Evolutionary conservation across 2,888 invertebrate species (phyloP).

Genomic region (Cosmia pyralina): DNA sequence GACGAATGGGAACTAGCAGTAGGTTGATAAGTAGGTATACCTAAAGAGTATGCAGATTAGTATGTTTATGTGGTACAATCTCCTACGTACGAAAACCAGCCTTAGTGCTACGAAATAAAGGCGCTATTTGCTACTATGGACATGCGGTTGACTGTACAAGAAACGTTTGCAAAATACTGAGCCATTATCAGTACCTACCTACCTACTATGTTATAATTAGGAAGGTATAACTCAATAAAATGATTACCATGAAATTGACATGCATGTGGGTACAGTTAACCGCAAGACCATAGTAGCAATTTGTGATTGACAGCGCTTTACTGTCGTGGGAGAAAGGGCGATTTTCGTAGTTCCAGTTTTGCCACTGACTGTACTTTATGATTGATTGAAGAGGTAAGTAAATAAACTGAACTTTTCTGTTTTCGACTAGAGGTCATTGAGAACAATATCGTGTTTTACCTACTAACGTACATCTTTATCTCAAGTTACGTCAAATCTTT

Average conservation of each 20-base stretch:
- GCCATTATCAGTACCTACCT: background rate
- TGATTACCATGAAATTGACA: background rate
- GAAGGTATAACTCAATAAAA: background rate
- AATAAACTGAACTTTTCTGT: background rate
- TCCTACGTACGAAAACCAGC: background rate
- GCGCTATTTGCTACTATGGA: background rate
- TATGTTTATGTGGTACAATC: background rate
- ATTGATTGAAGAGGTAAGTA: background rate
- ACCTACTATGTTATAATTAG: background rate
- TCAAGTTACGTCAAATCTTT: background rate
- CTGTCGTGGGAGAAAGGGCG: no score
- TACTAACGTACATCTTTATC: background rate
- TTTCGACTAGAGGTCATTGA: background rate
- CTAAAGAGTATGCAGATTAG: slow-evolving; percentile 23
- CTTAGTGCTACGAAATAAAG: background rate
- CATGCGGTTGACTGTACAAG: background rate
- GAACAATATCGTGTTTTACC: background rate
- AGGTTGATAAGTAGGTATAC: slow-evolving; percentile 4
- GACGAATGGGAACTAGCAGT: slow-evolving; percentile 11
- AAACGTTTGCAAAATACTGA: slow-evolving; percentile 5
- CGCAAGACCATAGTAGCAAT: background rate
- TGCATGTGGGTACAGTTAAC: background rate
- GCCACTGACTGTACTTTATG: background rate
- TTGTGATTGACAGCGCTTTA: background rate
- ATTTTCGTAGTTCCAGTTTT: no score